Base-by-base conservation (phyloP, 2,888 invertebrate species). In the Megaustenia siamemsis region DNA sequence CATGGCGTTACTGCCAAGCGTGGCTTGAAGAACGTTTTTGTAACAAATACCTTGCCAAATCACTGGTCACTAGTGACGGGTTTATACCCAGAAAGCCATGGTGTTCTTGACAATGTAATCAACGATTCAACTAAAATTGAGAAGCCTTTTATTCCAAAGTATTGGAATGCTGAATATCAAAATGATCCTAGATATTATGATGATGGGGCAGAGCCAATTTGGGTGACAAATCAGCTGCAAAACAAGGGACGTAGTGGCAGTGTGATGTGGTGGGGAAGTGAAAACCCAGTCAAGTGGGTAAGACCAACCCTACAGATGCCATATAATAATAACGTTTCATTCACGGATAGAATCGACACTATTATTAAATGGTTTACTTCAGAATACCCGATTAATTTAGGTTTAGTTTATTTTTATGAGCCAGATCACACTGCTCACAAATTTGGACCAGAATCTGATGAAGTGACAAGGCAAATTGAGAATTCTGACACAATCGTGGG, bases 21-120 rank as follows among this genome's bases (percentile, higher is more conserved):
- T n/a, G 92, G 92, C 28, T 40, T 93, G 71, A 90, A 90, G 78
- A 92, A 93, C 88, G 89, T 90, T 1, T 94, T 93, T 84, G 87
- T 92, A 3, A 96, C 96, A 0, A 96, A 96, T 94, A 97, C 97
- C 0, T 96, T 96, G 91, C 96, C 96, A 0, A 97, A 97, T 94
- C 97, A 97, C 93, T 96, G 96, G 90, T 95, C 96, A 0, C 96
- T 97, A 82, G 96, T 96, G 0, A 97, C 94, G 10, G 93, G 94
- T 38, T 77, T 92, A 28, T 96, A 96, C 91, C 95, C 96, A 0
- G 96, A 96, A 92, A 94, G 94, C 28, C 96, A 97, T 93, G 96
- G 96, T 0, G 96, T 97, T 53, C 93, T 96, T 3, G 96, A 95
- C 18, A 96, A 96, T 91, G 90, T 91, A 45, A 95, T 96, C 89